Evolutionary conservation across 2,888 invertebrate genomes (phyloP), one percentile per base, ranked within the genome.

Genomic region (Drosophila testacea): DNA sequence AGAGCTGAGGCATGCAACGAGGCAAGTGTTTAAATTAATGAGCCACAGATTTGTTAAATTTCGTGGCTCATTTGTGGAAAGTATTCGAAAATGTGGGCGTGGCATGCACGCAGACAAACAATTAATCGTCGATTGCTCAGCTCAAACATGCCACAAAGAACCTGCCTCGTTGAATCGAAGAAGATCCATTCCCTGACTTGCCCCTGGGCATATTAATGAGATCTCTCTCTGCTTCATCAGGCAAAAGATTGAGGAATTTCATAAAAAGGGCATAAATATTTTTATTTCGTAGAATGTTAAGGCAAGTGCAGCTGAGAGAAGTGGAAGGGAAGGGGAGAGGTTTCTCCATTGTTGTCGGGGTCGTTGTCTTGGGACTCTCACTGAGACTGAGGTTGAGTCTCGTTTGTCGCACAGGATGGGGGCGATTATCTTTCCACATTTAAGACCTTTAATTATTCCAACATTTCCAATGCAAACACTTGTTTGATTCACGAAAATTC

Each of bases 41-140:
- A 81, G 80, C 61, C 81, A 78, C 76, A 78, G 81, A 88, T 88
- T 88, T 90, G 88, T 90, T 90, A 79, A 83, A 82, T 86, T 90
- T 86, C 79, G 83, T 88, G 88, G 82, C 81, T 81, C 87, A 83
- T 87, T 84, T 79, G 69, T 22, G 36, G 6, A 16, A 30, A 38
- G 11, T 38, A n/a, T 44, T 42, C 10, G 27, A 34, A 27, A 28
- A 38, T 10, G 13, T 57, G 68, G 87, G 83, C 81, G 87, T 84
- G 84, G 81, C 77, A 68, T 48, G 57, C 69, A 79, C 68, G 73
- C 77, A 61, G 41, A 48, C 86, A 69, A 66, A 47, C 57, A 46
- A 83, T 88, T 86, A 88, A 85, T 88, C 77, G 88, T 63, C 65
- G 69, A 64, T 69, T 73, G 68, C n/a, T 38, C 60, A 57, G 50